phyloP scores from a whole-genome alignment of 2,888 invertebrate genomes.

The Celastrina argiolus region DNA sequence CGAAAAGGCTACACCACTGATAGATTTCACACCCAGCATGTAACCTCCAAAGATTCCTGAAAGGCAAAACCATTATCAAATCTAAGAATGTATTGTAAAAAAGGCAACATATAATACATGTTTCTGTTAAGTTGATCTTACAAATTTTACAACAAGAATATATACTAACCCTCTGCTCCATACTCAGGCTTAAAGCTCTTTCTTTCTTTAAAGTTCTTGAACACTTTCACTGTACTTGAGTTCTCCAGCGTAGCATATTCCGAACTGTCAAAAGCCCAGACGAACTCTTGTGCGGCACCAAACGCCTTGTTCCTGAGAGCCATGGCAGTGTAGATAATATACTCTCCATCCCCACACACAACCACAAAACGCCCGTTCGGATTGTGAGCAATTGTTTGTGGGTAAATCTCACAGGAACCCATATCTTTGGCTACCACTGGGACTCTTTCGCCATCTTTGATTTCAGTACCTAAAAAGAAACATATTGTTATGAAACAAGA shows the following conservation, averaged over 20 bases:
- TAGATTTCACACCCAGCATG: constrained; percentile 93
- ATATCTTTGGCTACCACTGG: constrained; percentile 98
- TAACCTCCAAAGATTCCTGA: constrained; percentile 93
- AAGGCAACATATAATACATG: no score
- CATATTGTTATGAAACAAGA: background rate
- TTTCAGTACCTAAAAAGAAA: constrained; percentile 72
- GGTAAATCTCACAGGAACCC: constrained; percentile 99
- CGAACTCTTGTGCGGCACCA: constrained; percentile 98
- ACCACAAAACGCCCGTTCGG: constrained; percentile 96
- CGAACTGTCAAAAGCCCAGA: constrained; percentile 98
- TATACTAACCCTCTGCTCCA: constrained; percentile 89
- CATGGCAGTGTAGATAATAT: constrained; percentile 99
- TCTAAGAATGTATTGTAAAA: no score
- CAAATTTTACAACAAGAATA: background rate
- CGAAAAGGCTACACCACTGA: constrained; percentile 94
- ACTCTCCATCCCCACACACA: constrained; percentile 99
- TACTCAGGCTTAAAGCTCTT: constrained; percentile 97
- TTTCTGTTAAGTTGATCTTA: no score
- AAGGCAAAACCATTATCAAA: constrained; percentile 24
- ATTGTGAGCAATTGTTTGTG: constrained; percentile 98
- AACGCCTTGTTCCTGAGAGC: constrained; percentile 99
- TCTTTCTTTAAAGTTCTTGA: constrained; percentile 98
- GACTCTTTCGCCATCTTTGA: constrained; percentile 94
- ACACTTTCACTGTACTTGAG: constrained; percentile 93
- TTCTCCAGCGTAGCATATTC: constrained; percentile 94